Conservation (phyloP, 2,797 vertebrate species). For the Chelon auratus region DNA sequence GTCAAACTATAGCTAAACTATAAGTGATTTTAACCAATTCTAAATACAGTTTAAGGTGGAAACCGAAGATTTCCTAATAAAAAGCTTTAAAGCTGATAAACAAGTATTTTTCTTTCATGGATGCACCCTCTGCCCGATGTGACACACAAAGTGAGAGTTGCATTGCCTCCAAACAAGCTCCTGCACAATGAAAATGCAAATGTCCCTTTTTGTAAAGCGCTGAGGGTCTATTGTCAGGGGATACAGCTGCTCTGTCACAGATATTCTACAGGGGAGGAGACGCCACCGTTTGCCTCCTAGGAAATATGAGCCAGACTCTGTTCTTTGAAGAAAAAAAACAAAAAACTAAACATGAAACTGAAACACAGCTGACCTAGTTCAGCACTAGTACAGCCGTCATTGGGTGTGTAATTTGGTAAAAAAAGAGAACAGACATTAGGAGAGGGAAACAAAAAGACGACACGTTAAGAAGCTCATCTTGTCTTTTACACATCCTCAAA, state of each 20-base stretch:
- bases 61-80: no score
- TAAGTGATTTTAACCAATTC: no score
- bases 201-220: constrained; percentile 44
- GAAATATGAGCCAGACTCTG: constrained; percentile 21
- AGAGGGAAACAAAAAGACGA: no score
- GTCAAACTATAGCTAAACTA: no score
- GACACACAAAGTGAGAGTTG: constrained; percentile 36
- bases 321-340: constrained; percentile 1
- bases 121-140: not conserved
- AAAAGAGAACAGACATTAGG: no score
- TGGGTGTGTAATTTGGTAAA: no score
- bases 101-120: no score
- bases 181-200: constrained; percentile 74
- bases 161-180: constrained; percentile 38
- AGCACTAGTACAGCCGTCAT: not conserved
- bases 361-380: constrained; percentile 40
- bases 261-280: constrained; percentile 50
- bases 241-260: constrained; percentile 64
- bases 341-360: constrained; percentile 8
- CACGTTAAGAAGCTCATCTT: no score
- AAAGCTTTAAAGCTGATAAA: no score
- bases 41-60: no score
- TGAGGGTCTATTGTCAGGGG: constrained; percentile 60
- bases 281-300: constrained; percentile 23
- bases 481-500: no score